Percentiles rank a stretch among this genome's conserved stretches.
phyloP scores from a whole-genome alignment of 2,797 vertebrate genomes.

The Notolabrus celidotus region DNA sequence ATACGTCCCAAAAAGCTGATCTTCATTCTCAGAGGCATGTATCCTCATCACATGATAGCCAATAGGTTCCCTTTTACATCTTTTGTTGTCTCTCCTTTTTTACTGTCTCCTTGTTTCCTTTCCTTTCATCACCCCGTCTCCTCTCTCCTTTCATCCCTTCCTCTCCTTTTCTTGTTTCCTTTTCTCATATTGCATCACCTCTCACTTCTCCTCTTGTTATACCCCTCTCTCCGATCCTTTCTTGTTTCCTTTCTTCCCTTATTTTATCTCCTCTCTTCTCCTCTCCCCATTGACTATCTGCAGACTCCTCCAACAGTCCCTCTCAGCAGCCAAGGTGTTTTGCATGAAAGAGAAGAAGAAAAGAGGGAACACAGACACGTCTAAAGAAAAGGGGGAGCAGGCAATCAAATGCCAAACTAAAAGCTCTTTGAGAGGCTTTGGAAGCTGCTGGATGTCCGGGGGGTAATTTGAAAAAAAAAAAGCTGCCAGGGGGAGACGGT shows the following conservation, averaged over 20 bases:
- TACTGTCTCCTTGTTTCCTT: neutral
- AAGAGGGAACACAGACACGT: constrained; percentile 34
- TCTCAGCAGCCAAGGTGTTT: constrained; percentile 68
- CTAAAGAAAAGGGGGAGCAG: constrained; percentile 57
- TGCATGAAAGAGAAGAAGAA: constrained; percentile 57
- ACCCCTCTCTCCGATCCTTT: neutral
- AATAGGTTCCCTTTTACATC: neutral
- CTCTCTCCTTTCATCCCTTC: neutral
- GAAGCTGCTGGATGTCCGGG: constrained; percentile 59
- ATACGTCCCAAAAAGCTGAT: too few relatives aligned
- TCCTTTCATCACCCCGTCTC: constrained; percentile 1
- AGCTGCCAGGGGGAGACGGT: constrained; percentile 52
- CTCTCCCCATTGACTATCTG: constrained; percentile 51
- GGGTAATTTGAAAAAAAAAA: constrained; percentile 66
- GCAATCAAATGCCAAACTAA: constrained; percentile 74
- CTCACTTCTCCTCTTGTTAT: neutral
- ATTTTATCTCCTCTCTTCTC: constrained; percentile 23
- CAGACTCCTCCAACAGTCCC: constrained; percentile 51
- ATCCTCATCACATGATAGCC: too few relatives aligned
- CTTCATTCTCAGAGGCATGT: too few relatives aligned
- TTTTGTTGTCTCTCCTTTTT: neutral
- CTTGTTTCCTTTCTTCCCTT: neutral
- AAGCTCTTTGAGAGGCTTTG: constrained; percentile 67
- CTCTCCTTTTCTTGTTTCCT: neutral
- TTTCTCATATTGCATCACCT: neutral